phyloP scores from a whole-genome alignment of 2,888 invertebrate genomes.

The Standfussiana lucernea region DNA sequence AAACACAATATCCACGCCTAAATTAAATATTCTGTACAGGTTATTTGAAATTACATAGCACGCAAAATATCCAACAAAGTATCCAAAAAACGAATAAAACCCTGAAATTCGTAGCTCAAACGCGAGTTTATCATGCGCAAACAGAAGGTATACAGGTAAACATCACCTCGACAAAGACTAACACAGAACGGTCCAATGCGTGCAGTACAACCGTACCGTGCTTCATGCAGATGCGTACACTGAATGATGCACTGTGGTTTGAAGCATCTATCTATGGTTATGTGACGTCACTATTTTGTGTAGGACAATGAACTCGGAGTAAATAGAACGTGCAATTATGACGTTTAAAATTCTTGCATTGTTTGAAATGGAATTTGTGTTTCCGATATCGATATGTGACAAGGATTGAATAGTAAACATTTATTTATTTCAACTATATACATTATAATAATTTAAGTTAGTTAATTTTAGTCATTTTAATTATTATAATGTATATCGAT shows the following conservation, averaged over 20 bases:
- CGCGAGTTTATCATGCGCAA: constrained; percentile 16
- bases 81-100: background rate
- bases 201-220: background rate
- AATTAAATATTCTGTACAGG: too few species aligned
- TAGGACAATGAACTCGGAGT: constrained; percentile 15
- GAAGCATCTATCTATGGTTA: background rate
- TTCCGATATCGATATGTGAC: background rate
- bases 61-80: background rate
- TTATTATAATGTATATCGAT: too few species aligned
- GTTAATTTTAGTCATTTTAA: too few species aligned
- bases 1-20: too few species aligned
- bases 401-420: too few species aligned
- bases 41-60: background rate
- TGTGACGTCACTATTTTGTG: constrained; percentile 11
- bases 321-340: constrained; percentile 4
- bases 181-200: constrained; percentile 30
- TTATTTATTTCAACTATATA: too few species aligned
- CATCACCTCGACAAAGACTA: constrained; percentile 25
- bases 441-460: too few species aligned
- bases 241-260: constrained; percentile 27
- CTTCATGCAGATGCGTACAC: constrained; percentile 23
- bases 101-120: background rate
- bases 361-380: background rate
- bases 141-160: constrained; percentile 22
- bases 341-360: constrained; percentile 1